Percentiles rank a stretch among this genome's conserved stretches.
Evolutionary conservation across 2,113 vertebrate genomes (phyloP).

Genomic region (Numida meleagris): DNA sequence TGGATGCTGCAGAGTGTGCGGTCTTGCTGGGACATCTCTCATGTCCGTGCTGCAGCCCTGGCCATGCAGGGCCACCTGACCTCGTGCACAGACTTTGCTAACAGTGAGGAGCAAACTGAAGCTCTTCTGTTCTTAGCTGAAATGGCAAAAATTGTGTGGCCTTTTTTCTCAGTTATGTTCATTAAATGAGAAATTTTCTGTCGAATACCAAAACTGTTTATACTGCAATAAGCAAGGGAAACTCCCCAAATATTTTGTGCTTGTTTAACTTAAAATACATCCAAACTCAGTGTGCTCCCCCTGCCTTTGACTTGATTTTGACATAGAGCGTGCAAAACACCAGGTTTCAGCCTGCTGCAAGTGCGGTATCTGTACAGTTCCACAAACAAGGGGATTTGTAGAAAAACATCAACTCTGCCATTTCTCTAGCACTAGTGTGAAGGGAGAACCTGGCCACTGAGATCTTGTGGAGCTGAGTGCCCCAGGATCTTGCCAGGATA

Average conservation of each 20-base stretch:
- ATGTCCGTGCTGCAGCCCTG: fast-evolving
- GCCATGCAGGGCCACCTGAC: neutral
- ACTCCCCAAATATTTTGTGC: slow-evolving; percentile 29
- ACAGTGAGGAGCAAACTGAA: neutral
- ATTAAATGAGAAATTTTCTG: neutral
- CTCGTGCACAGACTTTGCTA: fast-evolving
- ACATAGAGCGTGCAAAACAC: neutral
- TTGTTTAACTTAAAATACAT: slow-evolving; percentile 36
- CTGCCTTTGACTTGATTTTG: slow-evolving; percentile 7
- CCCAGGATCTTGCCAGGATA: neutral
- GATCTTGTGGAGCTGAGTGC: neutral
- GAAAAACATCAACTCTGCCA: neutral
- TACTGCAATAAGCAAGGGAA: neutral
- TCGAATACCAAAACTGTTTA: neutral
- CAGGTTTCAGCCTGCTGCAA: slow-evolving; percentile 16
- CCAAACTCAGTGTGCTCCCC: neutral
- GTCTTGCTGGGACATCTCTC: neutral
- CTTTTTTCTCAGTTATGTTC: neutral
- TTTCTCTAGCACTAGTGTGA: neutral
- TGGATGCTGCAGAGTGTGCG: neutral
- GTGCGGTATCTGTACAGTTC: neutral
- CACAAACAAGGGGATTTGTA: neutral
- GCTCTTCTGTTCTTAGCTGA: neutral
- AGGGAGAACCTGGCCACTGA: fast-evolving
- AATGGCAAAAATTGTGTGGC: neutral